A percentile compares a stretch with the other conserved stretches of the same genome.
These are phyloP conservation scores for Forbesichthys papilliferus DNA, from an alignment of 2,113 vertebrate genomes.

Conservation along the genomic window DNA sequence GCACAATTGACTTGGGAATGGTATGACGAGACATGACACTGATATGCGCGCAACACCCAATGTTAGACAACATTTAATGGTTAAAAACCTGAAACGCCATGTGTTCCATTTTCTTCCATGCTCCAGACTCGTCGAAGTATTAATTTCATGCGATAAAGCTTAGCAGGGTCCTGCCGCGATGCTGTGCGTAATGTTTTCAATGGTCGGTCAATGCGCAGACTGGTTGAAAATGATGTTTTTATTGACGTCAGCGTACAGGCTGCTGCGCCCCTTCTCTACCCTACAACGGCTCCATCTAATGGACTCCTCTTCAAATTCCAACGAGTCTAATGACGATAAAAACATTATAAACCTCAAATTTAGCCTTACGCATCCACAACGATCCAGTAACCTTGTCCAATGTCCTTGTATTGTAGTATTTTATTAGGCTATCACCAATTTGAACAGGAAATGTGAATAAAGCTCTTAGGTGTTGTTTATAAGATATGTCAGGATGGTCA, in stretches of 20 bases:
- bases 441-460: too few relatives aligned
- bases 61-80: constrained; percentile 63
- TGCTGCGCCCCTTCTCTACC: constrained; percentile 1
- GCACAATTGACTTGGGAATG: constrained; percentile 58
- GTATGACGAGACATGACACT: constrained; percentile 69
- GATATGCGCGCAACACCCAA: constrained; percentile 65
- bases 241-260: constrained; percentile 71
- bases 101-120: constrained; percentile 27
- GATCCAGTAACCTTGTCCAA: neutral
- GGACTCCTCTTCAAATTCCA: constrained; percentile 52
- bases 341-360: neutral
- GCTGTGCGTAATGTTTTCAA: constrained; percentile 74
- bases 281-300: constrained; percentile 59
- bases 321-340: constrained; percentile 23
- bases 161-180: constrained; percentile 56
- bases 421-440: neutral
- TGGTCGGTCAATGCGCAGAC: constrained; percentile 71
- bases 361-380: neutral
- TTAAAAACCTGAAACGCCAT: constrained; percentile 62
- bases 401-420: neutral
- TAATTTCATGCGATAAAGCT: constrained; percentile 44
- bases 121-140: constrained; percentile 25
- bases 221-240: constrained; percentile 72
- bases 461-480: too few relatives aligned
- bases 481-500: too few relatives aligned